phyloP scores from a whole-genome alignment of 2,113 vertebrate species.

The Patagioenas fasciata region DNA sequence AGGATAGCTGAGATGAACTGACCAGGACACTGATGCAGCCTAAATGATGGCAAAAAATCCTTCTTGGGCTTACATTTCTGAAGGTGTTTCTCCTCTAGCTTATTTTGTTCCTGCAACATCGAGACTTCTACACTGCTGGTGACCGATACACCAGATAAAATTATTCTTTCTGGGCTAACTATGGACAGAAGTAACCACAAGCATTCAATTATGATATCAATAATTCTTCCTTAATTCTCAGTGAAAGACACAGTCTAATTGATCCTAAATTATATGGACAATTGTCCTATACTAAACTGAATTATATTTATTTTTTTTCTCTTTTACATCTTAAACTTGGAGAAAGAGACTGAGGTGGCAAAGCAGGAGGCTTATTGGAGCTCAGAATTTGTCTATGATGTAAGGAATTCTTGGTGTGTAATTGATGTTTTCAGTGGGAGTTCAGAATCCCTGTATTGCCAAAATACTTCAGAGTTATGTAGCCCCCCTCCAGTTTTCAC shows the following conservation, averaged over 20 bases:
- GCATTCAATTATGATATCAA: neutral
- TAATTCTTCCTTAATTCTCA: neutral
- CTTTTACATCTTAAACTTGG: neutral
- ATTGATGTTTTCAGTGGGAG: neutral
- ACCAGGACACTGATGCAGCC: neutral
- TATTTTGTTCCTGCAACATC: neutral
- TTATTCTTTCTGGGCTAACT: neutral
- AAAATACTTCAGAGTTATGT: neutral
- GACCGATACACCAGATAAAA: too few species aligned
- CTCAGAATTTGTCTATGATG: neutral
- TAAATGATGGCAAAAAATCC: neutral
- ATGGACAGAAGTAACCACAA: neutral
- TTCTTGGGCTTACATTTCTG: neutral
- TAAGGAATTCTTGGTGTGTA: neutral
- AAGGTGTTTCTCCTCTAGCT: neutral
- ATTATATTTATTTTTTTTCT: neutral
- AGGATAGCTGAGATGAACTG: neutral
- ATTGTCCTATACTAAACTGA: neutral
- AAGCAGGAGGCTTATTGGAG: neutral
- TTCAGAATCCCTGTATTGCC: neutral
- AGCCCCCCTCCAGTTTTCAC: neutral
- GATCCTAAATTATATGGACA: neutral
- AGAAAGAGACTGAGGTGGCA: neutral
- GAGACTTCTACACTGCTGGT: neutral
- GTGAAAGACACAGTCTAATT: neutral